phyloP scores from a whole-genome alignment of 2,113 vertebrate species.

The Gallinago jamesoni region DNA sequence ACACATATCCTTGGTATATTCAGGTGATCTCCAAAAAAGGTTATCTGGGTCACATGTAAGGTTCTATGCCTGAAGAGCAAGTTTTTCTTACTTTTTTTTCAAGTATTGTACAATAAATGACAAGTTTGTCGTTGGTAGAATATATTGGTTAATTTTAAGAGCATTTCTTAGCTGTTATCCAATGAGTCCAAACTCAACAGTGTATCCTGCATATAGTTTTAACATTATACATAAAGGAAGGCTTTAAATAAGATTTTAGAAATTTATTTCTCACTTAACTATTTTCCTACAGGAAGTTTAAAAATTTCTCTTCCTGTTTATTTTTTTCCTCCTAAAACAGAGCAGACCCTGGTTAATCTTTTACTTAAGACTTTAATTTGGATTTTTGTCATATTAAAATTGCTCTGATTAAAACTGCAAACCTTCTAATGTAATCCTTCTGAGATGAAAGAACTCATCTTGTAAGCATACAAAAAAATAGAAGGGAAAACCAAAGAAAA shows the following conservation, averaged over 20 bases:
- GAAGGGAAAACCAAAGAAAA: background rate
- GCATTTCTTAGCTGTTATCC: background rate
- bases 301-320: background rate
- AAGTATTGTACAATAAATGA: background rate
- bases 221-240: background rate
- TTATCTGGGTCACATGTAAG: background rate
- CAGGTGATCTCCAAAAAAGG: background rate
- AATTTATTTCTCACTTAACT: background rate
- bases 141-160: background rate
- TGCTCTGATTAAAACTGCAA: background rate
- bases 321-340: background rate
- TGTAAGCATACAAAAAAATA: background rate
- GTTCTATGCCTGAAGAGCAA: background rate
- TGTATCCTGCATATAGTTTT: background rate
- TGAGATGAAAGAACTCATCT: background rate
- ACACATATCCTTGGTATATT: background rate
- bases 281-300: background rate
- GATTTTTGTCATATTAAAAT: background rate
- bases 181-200: background rate
- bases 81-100: background rate
- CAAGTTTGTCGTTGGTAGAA: background rate
- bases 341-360: background rate
- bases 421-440: background rate
- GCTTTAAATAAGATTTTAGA: background rate
- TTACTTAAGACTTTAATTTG: background rate